Percentiles rank a stretch among this genome's conserved stretches.
phyloP scores from a whole-genome alignment of 2,888 invertebrate genomes.

The Cotesia congregata region DNA sequence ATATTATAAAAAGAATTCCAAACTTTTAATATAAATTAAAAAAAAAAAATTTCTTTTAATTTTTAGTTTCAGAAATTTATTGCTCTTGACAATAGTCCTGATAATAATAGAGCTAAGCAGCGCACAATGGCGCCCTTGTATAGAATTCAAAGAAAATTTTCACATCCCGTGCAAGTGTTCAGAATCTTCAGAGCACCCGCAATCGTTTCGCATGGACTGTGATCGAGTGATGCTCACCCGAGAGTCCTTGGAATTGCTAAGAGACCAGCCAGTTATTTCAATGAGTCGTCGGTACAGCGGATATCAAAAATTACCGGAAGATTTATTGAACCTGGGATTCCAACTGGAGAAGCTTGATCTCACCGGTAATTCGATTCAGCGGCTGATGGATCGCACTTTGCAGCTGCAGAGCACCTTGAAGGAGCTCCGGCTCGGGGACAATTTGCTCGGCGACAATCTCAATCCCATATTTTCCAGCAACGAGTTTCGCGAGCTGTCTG shows the following conservation, averaged over 20 bases:
- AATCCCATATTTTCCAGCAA: slow-evolving; percentile 92
- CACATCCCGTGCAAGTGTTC: slow-evolving; percentile 80
- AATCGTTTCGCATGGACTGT: slow-evolving; percentile 83
- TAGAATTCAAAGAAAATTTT: slow-evolving; percentile 82
- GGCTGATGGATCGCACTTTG: slow-evolving; percentile 83
- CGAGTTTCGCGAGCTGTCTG: slow-evolving; percentile 83
- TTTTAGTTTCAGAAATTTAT: not conserved
- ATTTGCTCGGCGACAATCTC: slow-evolving; percentile 89
- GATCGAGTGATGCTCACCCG: slow-evolving; percentile 85
- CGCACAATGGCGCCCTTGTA: slow-evolving; percentile 79
- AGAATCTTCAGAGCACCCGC: slow-evolving; percentile 64
- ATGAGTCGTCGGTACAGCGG: slow-evolving; percentile 86
- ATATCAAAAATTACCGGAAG: slow-evolving; percentile 81
- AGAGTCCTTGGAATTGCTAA: slow-evolving; percentile 83
- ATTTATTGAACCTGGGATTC: slow-evolving; percentile 71
- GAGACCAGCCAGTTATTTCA: slow-evolving; percentile 84
- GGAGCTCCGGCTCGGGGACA: slow-evolving; percentile 82
- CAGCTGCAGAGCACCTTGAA: slow-evolving; percentile 78
- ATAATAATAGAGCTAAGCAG: slow-evolving; percentile 46
- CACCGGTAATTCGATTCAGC: slow-evolving; percentile 84
- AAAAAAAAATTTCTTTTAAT: not conserved
- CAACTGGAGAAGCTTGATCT: slow-evolving; percentile 85
- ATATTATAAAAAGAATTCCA: not conserved
- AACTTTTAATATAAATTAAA: not conserved
- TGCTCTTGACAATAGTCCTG: slow-evolving; percentile 37